A percentile compares a stretch with the other conserved stretches of the same genome.
phyloP scores from a whole-genome alignment of 2,113 vertebrate genomes.

The Eretmochelys imbricata region DNA sequence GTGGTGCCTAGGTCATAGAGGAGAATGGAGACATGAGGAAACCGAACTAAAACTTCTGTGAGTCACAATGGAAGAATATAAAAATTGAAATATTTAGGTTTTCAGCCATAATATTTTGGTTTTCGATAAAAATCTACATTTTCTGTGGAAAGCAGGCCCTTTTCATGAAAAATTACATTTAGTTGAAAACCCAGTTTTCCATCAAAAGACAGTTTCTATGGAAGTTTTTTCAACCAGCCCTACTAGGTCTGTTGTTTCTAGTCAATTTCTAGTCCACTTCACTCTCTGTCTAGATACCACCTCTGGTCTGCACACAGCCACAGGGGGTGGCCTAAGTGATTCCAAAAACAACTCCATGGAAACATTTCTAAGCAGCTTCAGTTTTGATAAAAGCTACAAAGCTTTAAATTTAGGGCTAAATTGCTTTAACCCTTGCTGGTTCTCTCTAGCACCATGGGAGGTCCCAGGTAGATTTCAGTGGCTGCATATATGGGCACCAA shows the following conservation, averaged over 20 bases:
- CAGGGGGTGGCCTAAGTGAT: neutral
- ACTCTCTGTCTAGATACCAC: neutral
- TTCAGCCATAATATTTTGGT: too few relatives aligned
- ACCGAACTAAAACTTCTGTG: too few relatives aligned
- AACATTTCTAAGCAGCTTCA: neutral
- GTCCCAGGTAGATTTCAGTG: neutral
- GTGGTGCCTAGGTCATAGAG: neutral
- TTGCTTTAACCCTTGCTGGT: neutral
- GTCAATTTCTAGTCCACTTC: neutral
- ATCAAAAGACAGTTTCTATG: fast-evolving
- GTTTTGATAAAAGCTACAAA: neutral
- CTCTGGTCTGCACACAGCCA: neutral
- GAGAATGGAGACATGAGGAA: too few relatives aligned
- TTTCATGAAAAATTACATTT: neutral
- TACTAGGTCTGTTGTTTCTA: neutral
- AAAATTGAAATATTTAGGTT: too few relatives aligned
- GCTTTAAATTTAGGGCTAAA: neutral
- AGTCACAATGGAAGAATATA: too few relatives aligned
- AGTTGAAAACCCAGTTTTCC: neutral
- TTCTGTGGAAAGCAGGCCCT: neutral
- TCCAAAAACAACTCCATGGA: neutral
- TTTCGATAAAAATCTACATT: neutral
- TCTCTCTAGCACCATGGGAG: neutral
- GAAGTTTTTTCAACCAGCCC: neutral
- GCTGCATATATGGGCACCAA: fast-evolving